Conservation (phyloP, 1,140 invertebrate genomes). For the Ostrea denselamellosa region DNA sequence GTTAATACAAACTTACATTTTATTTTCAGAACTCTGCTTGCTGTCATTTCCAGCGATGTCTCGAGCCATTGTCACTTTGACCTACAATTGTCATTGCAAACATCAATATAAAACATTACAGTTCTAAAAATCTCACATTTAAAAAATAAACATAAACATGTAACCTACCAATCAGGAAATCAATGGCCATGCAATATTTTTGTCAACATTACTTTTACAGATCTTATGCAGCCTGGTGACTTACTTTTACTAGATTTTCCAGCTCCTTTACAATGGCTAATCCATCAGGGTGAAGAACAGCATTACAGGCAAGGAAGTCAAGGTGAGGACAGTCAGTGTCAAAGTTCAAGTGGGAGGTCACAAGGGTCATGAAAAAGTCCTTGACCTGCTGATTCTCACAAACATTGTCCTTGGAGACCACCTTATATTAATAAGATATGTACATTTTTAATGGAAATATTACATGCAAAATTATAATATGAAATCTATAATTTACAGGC, state of each 20-base stretch:
- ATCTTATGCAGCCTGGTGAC: not conserved
- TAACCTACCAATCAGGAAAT: not conserved
- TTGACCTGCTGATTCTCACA: constrained; percentile 69
- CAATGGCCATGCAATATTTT: not conserved
- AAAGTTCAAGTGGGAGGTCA: constrained; percentile 64
- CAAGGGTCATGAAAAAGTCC: constrained; percentile 75
- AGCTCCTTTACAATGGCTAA: constrained; percentile 70
- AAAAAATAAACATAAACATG: too few species aligned
- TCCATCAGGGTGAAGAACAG: constrained; percentile 71
- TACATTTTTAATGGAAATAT: not conserved
- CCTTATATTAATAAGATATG: constrained; percentile 47
- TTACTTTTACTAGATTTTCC: constrained; percentile 69
- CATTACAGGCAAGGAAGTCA: constrained; percentile 78
- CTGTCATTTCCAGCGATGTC: constrained; percentile 57
- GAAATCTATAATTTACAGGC: too few species aligned
- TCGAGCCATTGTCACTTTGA: constrained; percentile 53
- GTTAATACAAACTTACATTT: constrained; percentile 13
- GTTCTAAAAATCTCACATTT: too few species aligned
- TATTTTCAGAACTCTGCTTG: not conserved
- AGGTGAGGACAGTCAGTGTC: constrained; percentile 66
- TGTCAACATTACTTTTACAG: not conserved
- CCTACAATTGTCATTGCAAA: not conserved
- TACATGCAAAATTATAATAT: not conserved
- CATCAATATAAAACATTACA: not conserved
- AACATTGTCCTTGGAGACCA: constrained; percentile 68